Base-by-base conservation (phyloP, 2,797 vertebrate species). In the Synanceia verrucosa region DNA sequence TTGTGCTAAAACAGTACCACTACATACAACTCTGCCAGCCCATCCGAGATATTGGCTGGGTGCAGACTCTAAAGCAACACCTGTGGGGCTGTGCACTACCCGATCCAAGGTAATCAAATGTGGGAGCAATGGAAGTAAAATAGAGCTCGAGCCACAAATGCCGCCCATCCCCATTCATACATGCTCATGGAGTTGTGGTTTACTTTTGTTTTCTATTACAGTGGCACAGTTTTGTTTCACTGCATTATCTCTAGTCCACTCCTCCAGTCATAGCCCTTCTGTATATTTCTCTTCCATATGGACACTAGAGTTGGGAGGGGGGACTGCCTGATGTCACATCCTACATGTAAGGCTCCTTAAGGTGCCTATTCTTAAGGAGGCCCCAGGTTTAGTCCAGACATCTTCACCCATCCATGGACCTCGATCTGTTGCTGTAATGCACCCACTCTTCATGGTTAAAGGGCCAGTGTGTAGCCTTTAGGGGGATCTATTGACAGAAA, bases 21-120 rank as follows among this genome's bases (percentile, higher is more conserved):
- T 94, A 95, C 94, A 92, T 95, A 92, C 94, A 95, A 88, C 94
- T 95, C 91, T 94, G 92, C 92, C 94, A 95, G 93, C 94, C 94
- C 93, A 94, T 95, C 92, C 91, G 94, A 89, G 94, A 95, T 86
- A 94, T 94, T 91, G 94, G 94, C 88, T 95, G 94, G 94, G 94
- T 95, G 92, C 94, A 95, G 93, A 95, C 94, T 67, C 93, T 95
- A 90, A 95, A 94, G 91, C 94, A 95, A 91, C 94, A 95, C 86
- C 93, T 95, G 87, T 95, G 94, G 94, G 93, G 94, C 91, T 95
- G 94, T 92, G 85, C 94, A 43, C 92, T 94, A 61, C 92, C 94
- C 74, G 75, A 94, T 87, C 91, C 93, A 90, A 95, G 94, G 94
- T 95, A 95, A 90, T 63, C 61, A 53, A 76, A 58, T 65, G 56